Evolutionary conservation across 64 coral and sea anemone species (phyloP).

Genomic region (Pocillopora damicornis): DNA sequence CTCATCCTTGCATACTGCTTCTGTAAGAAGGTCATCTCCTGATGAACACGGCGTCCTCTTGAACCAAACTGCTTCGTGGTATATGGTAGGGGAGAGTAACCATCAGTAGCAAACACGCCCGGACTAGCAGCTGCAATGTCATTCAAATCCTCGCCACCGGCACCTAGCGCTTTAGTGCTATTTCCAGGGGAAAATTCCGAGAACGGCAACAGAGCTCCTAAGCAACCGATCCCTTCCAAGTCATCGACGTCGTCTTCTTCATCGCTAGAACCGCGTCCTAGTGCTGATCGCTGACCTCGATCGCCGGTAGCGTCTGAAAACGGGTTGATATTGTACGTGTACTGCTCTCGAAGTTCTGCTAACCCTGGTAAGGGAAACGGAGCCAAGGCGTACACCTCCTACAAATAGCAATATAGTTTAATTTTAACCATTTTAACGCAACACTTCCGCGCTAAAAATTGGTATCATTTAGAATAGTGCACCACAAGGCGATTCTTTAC

Average conservation of each 20-base stretch:
- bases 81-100: constrained; percentile 70
- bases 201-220: constrained; percentile 87
- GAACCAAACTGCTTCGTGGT: constrained; percentile 61
- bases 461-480: too few relatives aligned
- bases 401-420: background rate
- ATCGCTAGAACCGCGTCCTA: constrained; percentile 78
- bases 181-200: constrained; percentile 63
- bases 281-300: constrained; percentile 41
- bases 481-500: too few relatives aligned
- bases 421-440: background rate
- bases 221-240: constrained; percentile 76
- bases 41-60: constrained; percentile 36
- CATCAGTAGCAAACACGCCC: constrained; percentile 84
- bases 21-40: constrained; percentile 74
- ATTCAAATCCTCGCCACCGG: constrained; percentile 37
- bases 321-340: constrained; percentile 96
- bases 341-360: constrained; percentile 94
- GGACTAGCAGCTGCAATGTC: constrained; percentile 85
- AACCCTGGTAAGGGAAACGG: constrained; percentile 91
- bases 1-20: constrained; percentile 92
- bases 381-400: constrained; percentile 90
- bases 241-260: constrained; percentile 89
- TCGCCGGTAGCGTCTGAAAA: constrained; percentile 52
- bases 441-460: too few relatives aligned
- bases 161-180: constrained; percentile 30